These are phyloP conservation scores for Drosophila meridionalis DNA, from an alignment of 2,888 invertebrate genomes.

Conservation along the genomic window DNA sequence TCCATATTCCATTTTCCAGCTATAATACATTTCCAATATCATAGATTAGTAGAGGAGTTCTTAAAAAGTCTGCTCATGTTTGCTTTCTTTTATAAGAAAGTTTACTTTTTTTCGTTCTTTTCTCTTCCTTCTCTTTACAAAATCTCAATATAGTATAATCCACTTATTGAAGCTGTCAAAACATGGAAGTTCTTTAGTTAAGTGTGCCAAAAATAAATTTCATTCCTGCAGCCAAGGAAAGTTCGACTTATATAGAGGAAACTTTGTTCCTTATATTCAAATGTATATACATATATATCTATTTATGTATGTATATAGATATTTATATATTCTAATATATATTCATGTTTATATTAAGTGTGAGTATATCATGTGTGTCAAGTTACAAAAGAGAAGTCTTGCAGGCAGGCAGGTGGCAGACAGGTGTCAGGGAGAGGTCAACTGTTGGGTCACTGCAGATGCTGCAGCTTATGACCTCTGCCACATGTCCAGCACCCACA, in stretches of 20 bases:
- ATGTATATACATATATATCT: neutral
- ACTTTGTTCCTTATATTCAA: too few relatives aligned
- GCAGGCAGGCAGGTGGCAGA: neutral
- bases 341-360: neutral
- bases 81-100: too few relatives aligned
- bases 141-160: too few relatives aligned
- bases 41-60: too few relatives aligned
- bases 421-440: constrained; percentile 28
- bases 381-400: neutral
- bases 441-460: constrained; percentile 29
- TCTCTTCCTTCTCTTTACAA: too few relatives aligned
- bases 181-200: too few relatives aligned
- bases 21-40: too few relatives aligned
- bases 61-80: too few relatives aligned
- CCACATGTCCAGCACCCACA: constrained; percentile 44
- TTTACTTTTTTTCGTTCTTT: too few relatives aligned
- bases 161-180: too few relatives aligned
- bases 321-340: neutral
- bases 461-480: constrained; percentile 32
- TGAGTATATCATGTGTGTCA: neutral
- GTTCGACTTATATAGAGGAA: too few relatives aligned
- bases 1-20: too few relatives aligned
- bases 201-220: neutral
- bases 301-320: neutral
- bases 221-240: neutral